phyloP scores from a whole-genome alignment of 2,113 vertebrate species.

The Alethe diademata region DNA sequence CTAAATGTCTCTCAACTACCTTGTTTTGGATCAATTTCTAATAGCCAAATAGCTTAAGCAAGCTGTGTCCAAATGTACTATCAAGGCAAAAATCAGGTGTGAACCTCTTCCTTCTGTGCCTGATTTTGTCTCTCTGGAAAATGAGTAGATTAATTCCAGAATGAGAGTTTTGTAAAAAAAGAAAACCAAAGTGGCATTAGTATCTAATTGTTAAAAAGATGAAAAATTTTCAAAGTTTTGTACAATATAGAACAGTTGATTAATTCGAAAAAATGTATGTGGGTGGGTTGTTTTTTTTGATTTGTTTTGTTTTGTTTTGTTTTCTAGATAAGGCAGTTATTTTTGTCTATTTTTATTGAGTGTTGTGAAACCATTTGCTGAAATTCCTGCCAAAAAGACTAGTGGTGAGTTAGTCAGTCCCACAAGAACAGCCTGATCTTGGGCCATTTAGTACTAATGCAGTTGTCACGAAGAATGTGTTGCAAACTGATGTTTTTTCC shows the following conservation, averaged over 20 bases:
- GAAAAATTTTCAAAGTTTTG: neutral
- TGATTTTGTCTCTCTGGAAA: neutral
- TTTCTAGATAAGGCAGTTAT: neutral
- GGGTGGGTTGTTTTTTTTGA: fast-evolving
- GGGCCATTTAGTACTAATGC: constrained; percentile 18
- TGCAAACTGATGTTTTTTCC: neutral
- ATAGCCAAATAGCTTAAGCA: neutral
- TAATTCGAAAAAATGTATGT: neutral
- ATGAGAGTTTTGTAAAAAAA: neutral
- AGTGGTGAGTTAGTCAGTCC: neutral
- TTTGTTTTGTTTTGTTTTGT: neutral
- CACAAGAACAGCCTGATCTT: neutral
- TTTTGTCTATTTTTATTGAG: neutral
- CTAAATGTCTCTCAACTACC: neutral
- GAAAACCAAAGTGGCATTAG: neutral
- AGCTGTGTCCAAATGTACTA: neutral
- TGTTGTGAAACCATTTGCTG: neutral
- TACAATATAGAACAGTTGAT: neutral
- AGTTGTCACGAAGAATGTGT: constrained; percentile 13
- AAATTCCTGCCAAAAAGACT: neutral
- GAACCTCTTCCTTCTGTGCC: neutral
- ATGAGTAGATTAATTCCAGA: neutral
- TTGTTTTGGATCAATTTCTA: neutral
- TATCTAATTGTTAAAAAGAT: neutral
- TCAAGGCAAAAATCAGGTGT: neutral